A percentile compares a stretch with the other conserved stretches of the same genome.
Conservation (phyloP, 2,113 vertebrate genomes). For the Gymnocephalus cernua region DNA sequence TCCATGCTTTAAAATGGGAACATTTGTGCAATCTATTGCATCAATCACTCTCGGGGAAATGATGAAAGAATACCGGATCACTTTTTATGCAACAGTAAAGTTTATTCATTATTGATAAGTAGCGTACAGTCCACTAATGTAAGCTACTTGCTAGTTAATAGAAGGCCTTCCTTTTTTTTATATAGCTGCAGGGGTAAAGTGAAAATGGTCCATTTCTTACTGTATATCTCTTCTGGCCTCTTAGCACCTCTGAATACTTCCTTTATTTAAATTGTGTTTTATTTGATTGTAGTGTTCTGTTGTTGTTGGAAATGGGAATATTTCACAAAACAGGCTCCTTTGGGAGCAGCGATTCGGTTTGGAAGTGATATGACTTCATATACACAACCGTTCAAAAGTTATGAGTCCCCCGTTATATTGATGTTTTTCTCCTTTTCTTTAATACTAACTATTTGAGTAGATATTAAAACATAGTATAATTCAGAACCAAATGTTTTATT, state of each 20-base stretch:
- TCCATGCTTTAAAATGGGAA: conserved; percentile 14
- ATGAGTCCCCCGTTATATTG: neutral
- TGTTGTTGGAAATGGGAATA: neutral
- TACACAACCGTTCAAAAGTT: neutral
- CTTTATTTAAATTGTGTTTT: neutral
- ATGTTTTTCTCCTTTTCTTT: neutral
- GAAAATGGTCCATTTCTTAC: neutral
- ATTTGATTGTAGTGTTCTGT: neutral
- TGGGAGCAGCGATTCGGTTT: neutral
- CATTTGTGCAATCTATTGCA: conserved; percentile 38
- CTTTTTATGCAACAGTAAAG: conserved; percentile 8
- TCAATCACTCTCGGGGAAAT: conserved; percentile 27
- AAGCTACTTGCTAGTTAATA: conserved; percentile 5
- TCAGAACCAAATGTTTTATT: neutral
- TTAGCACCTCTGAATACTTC: neutral
- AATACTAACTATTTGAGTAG: neutral
- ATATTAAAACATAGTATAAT: neutral
- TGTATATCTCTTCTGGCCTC: neutral
- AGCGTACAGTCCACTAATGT: conserved; percentile 22
- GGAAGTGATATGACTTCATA: neutral
- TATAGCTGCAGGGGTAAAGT: neutral
- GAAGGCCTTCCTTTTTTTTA: neutral
- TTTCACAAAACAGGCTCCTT: neutral
- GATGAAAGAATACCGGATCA: conserved; percentile 13
- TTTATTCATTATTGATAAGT: conserved; percentile 40